Evolutionary conservation across 2,888 invertebrate species (phyloP), one percentile per base, ranked within the genome.

Genomic region (Tethea ocularis): DNA sequence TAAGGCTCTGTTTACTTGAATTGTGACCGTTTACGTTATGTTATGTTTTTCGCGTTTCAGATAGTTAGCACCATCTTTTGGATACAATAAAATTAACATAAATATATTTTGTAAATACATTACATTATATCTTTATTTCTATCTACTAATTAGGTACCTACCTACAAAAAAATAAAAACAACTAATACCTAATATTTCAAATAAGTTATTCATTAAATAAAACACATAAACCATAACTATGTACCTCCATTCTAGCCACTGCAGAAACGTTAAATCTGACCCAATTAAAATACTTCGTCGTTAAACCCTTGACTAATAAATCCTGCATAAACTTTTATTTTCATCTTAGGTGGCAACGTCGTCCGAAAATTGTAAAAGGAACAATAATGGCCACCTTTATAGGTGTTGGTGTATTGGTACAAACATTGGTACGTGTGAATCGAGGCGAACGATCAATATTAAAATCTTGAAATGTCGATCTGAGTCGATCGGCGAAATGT

Each of bases 391-490:
- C 22, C 20, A 33, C 20, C 4, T 17, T 54, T 54, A 36, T n/a
- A 33, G 11, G 54, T 33, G 33, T 54, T 54, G 54, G 54, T 24
- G 5, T 17, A 46, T 51, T 61, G 20, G 57, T 11, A 11, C 60
- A 52, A 62, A 41, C 51, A 41, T 61, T 62, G 66, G 62, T 64
- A 57, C 57, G 46, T 52, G 61, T 60, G 62, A 51, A 68, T 56
- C 51, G 57, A 33, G 36, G 38, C 51, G 58, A 57, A 65, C 70
- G 72, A 75, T 75, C 74, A 77, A 73, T 73, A 76, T 73, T 66
- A 72, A 78, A 68, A 79, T 73, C 73, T 70, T 72, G 71, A 71
- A 75, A 78, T 75, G 74, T 79, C 78, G 79, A 76, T 75, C 75
- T 68, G 70, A 72, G 74, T 74, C 70, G 75, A 75, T 75, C 72